Conservation (phyloP, 2,888 invertebrate species). For the Scaeva pyrastri region DNA sequence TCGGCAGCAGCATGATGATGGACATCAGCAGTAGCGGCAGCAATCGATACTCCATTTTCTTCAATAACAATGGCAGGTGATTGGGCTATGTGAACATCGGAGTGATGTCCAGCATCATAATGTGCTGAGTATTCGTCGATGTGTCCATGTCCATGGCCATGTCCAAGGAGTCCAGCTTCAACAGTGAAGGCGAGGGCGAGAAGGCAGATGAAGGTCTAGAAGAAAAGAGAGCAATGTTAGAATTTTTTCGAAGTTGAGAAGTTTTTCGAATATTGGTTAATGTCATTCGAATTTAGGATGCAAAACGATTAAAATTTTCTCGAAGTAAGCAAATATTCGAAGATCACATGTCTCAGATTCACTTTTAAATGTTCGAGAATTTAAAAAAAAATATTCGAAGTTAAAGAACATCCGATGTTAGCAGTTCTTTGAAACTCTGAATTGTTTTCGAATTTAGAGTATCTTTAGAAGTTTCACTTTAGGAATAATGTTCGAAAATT, state of each 20-base stretch:
- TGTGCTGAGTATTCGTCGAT: constrained; percentile 78
- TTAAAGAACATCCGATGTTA: too few relatives aligned
- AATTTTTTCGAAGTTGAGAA: constrained; percentile 3
- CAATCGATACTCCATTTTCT: constrained; percentile 66
- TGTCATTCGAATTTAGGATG: too few relatives aligned
- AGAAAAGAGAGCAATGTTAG: not conserved
- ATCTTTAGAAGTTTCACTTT: not conserved
- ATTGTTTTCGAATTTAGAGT: not conserved
- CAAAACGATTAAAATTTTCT: not conserved
- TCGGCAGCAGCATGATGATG: constrained; percentile 78
- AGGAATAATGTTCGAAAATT: too few relatives aligned
- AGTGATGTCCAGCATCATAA: constrained; percentile 78
- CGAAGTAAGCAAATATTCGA: not conserved
- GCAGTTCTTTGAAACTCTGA: not conserved
- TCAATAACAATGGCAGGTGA: constrained; percentile 81
- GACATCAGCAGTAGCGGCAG: constrained; percentile 76
- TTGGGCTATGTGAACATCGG: constrained; percentile 81
- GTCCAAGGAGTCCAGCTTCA: constrained; percentile 81
- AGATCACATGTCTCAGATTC: too few relatives aligned
- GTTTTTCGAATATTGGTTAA: not conserved
- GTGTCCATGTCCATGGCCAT: constrained; percentile 80
- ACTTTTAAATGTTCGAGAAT: too few relatives aligned
- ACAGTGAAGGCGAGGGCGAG: constrained; percentile 80
- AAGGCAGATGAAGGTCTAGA: constrained; percentile 81
- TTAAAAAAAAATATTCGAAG: too few relatives aligned